phyloP scores from a whole-genome alignment of 2,113 vertebrate species.

The Polypterus senegalus region DNA sequence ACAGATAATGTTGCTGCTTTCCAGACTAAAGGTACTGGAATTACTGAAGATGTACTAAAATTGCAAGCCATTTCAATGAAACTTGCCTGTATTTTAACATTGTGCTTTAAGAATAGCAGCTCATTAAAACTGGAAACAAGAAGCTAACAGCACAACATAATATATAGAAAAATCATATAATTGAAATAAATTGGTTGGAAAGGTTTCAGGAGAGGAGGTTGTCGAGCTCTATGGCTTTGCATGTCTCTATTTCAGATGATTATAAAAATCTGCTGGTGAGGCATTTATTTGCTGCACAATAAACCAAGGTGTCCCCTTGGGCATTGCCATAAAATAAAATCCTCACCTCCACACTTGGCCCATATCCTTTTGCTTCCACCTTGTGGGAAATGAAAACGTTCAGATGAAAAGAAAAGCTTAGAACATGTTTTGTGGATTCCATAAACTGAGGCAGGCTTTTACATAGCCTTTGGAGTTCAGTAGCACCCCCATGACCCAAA shows the following conservation, averaged over 20 bases:
- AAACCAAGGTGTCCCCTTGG: neutral
- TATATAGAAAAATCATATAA: no score
- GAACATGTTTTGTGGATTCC: neutral
- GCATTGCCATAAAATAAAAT: slow-evolving; percentile 2
- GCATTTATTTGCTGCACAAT: slow-evolving; percentile 3
- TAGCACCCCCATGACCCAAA: neutral
- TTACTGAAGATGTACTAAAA: no score
- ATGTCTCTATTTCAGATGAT: neutral
- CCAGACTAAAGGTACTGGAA: no score
- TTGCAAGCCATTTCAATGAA: no score
- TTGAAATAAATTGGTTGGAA: neutral
- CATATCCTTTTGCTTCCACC: slow-evolving; percentile 4
- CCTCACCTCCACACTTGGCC: neutral
- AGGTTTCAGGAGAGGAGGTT: neutral
- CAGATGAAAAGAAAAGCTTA: neutral
- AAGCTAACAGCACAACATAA: no score
- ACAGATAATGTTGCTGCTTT: no score
- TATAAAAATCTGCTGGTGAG: neutral
- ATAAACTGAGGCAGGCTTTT: neutral
- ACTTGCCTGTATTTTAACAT: no score
- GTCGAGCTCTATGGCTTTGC: neutral
- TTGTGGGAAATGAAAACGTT: neutral
- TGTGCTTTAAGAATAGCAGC: no score
- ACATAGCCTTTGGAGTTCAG: no score
- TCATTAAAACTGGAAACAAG: no score